Percentiles rank a stretch among this genome's conserved stretches.
Evolutionary conservation across 1,140 invertebrate species (phyloP).

Genomic region (Hycleus phaleratus): DNA sequence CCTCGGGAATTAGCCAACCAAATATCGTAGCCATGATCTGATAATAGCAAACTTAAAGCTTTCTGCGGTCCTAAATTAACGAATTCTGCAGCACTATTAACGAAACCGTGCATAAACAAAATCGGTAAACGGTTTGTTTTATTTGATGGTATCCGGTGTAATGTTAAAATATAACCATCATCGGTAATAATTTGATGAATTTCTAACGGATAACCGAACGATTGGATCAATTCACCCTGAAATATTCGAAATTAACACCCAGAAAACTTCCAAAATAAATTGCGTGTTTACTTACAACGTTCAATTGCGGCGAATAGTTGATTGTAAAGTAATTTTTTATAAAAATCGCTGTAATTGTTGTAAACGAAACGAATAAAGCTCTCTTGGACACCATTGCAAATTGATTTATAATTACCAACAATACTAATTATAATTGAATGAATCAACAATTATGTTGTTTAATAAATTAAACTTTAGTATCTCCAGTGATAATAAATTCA

Average conservation of each 20-base stretch:
- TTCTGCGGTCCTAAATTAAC: slow-evolving; percentile 49
- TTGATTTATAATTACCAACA: no score
- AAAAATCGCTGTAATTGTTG: no score
- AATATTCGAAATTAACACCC: not conserved
- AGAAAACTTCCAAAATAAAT: not conserved
- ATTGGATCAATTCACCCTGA: not conserved
- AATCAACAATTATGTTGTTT: no score
- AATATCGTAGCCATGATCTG: slow-evolving; percentile 50
- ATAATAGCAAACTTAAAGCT: slow-evolving; percentile 41
- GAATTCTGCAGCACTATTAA: slow-evolving; percentile 51
- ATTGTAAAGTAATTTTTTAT: no score
- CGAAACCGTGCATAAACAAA: slow-evolving; percentile 58
- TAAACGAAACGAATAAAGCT: no score
- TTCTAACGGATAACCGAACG: slow-evolving; percentile 1
- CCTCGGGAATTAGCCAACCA: slow-evolving; percentile 57
- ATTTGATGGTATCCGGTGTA: slow-evolving; percentile 3
- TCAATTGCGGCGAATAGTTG: not conserved
- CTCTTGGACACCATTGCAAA: no score
- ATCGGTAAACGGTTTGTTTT: slow-evolving; percentile 29
- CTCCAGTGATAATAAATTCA: no score
- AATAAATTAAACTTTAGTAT: no score
- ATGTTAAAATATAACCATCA: slow-evolving; percentile 6
- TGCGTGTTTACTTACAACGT: not conserved
- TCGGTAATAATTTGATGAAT: slow-evolving; percentile 1
- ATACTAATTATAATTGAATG: no score